Evolutionary conservation across 2,888 invertebrate species (phyloP), one percentile per base, ranked within the genome.

Genomic region (Microctonus brassicae): DNA sequence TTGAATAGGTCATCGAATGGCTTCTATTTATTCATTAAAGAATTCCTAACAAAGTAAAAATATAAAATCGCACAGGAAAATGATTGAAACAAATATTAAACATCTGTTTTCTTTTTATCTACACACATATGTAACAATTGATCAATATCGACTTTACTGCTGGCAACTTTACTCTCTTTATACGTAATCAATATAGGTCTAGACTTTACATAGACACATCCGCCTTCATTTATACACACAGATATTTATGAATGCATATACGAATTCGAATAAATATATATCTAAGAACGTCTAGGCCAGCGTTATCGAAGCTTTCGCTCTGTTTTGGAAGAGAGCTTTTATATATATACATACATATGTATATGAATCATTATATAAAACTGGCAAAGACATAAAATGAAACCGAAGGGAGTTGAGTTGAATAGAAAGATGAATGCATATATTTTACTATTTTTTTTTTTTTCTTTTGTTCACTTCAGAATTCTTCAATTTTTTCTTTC

Each of bases 401-500:
- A 47, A 22, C 5, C 22, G 22, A 61, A 29, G 4, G 58, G 17
- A 20, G 26, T n/a, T 17, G 29, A 52, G 39, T 63, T 42, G 63
- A 63, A 63, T 47, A 63, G 26, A 26, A 47, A 47, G 39, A 39
- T 39, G 61, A 52, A 42, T 63, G 24, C 52, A 63, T 47, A 63
- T 63, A 52, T 61, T 24, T 39, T 11, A 39, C 4, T 33, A 9
- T 39, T 61, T 39, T 24, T 29, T 39, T 24, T 29, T 26, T 26
- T n/a, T 20, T 47, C 7, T 47, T 13, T 29, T 6, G 10, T 2
- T 36, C 55, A 9, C 61, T 39, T 22, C 39, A 24, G 61, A 22
- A 24, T 24, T 39, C 26, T 39, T 11, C 17, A 17, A n/a, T n/a
- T n/a, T n/a, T 39, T 39, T 22, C 61, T 24, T 60, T 34, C 20